phyloP scores from a whole-genome alignment of 2,797 vertebrate species.

The Rhabdophis nuchalis region DNA sequence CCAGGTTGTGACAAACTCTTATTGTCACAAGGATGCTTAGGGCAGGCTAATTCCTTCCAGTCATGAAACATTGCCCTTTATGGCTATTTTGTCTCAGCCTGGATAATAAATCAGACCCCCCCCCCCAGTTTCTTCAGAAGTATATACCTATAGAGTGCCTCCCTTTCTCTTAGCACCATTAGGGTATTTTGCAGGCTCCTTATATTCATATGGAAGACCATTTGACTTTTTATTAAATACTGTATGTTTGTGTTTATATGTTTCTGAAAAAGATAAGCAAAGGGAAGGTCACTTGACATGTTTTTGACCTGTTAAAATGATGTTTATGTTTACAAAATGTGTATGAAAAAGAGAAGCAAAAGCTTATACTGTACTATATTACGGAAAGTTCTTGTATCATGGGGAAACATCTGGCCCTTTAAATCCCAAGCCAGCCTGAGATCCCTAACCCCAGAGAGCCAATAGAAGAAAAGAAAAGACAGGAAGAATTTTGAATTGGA shows the following conservation, averaged over 20 bases:
- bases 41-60: neutral
- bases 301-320: neutral
- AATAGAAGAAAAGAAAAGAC: neutral
- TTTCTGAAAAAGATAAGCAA: neutral
- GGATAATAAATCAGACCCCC: neutral
- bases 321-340: neutral
- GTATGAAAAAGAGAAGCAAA: neutral
- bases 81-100: neutral
- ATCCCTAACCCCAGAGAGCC: neutral
- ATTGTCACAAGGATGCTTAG: neutral
- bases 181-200: neutral
- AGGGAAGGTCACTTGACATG: neutral
- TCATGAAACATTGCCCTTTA: neutral
- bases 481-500: neutral
- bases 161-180: neutral
- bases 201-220: neutral
- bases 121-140: neutral
- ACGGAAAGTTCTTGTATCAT: neutral
- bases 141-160: neutral
- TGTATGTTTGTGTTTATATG: neutral
- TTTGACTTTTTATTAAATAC: neutral
- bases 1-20: neutral
- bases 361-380: neutral
- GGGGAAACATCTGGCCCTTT: neutral
- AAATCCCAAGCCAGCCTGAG: neutral